Evolutionary conservation across 2,888 invertebrate genomes (phyloP).

Genomic region (Hyles lineata): DNA sequence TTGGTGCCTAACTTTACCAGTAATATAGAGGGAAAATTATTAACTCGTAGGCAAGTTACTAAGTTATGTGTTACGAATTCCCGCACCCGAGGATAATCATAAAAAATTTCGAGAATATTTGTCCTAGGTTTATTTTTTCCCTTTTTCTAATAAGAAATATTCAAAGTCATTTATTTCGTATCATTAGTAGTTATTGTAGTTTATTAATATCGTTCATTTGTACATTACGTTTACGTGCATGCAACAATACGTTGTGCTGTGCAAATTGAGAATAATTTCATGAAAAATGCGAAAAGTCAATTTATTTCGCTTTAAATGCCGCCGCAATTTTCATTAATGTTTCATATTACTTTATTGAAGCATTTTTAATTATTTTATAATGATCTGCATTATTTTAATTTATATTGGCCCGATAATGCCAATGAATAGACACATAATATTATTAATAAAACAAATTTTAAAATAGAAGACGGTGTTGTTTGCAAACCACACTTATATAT

Average conservation of each 20-base stretch:
- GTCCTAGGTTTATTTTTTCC: no score
- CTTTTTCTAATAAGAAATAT: no score
- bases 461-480: not conserved
- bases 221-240: not conserved
- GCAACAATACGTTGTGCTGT: not conserved
- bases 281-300: not conserved
- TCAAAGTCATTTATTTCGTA: not conserved
- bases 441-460: not conserved
- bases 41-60: not conserved
- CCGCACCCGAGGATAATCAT: no score
- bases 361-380: not conserved
- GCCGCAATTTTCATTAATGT: not conserved
- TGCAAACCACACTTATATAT: not conserved
- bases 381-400: not conserved
- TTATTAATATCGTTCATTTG: not conserved
- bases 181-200: not conserved
- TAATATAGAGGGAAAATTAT: not conserved
- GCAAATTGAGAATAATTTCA: conserved; percentile 4
- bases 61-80: no score
- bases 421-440: not conserved
- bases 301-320: not conserved
- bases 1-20: not conserved
- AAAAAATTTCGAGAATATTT: no score
- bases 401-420: not conserved
- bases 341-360: not conserved